phyloP scores from a whole-genome alignment of 2,888 invertebrate genomes.

The Druceiella hillmani region DNA sequence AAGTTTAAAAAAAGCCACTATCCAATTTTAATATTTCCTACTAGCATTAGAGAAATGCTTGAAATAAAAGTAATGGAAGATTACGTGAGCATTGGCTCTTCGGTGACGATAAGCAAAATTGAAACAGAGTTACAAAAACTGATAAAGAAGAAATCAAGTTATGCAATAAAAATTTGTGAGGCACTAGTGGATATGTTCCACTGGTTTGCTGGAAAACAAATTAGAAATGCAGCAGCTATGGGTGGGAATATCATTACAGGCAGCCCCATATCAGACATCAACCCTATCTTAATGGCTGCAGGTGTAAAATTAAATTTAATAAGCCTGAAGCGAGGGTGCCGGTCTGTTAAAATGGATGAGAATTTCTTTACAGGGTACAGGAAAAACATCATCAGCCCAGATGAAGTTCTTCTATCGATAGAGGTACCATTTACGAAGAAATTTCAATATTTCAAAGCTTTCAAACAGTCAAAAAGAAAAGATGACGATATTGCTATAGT shows the following conservation, averaged over 20 bases:
- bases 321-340: constrained; percentile 49
- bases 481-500: constrained; percentile 92
- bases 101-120: constrained; percentile 76
- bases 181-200: constrained; percentile 79
- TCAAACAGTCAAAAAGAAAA: constrained; percentile 79
- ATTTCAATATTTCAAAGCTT: constrained; percentile 68
- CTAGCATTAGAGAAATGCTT: constrained; percentile 74
- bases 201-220: constrained; percentile 95
- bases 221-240: constrained; percentile 88
- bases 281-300: constrained; percentile 85
- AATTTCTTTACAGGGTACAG: constrained; percentile 78
- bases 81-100: constrained; percentile 72
- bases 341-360: constrained; percentile 65
- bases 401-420: constrained; percentile 71
- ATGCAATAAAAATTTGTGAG: constrained; percentile 62
- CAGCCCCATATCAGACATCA: constrained; percentile 93
- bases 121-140: constrained; percentile 58
- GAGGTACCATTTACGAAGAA: constrained; percentile 62
- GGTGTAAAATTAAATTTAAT: constrained; percentile 67
- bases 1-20: constrained; percentile 76
- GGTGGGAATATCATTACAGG: constrained; percentile 95
- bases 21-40: constrained; percentile 78
- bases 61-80: constrained; percentile 49
- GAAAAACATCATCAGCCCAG: constrained; percentile 59
- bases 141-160: constrained; percentile 61